Base-by-base conservation (phyloP, 2,797 vertebrate genomes). In the Gastrophryne carolinensis region DNA sequence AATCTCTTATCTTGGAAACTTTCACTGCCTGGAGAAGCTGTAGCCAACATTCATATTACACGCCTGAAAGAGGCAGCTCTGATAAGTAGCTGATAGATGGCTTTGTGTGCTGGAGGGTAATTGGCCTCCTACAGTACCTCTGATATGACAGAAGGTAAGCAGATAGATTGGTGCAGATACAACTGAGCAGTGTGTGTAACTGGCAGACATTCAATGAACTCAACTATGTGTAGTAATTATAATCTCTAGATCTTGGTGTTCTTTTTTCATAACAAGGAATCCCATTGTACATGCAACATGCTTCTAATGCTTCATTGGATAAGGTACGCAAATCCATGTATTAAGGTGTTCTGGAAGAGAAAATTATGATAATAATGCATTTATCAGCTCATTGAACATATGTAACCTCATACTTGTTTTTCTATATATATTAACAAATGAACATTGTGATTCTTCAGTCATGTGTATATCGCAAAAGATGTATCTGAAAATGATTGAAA, bases 1-100 rank as follows among this genome's bases (percentile, higher is more conserved):
- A 37, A 70, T 53, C 10, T 53, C 65, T 77, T 64, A 71, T 77
- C 74, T 77, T 53, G 49, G 27, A 30, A 12, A 11, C 47, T 65
- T 21, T 64, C 37, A 77, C 53, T 76, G 66, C 35, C 50, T 63
- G 49, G 57, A 26, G 37, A 76, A 54, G 47, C 66, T 64, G 69
- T 75, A 75, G 63, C 73, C 64, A 75, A 75, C 73, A 71, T 71
- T 77, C 67, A 56, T 77, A 57, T 77, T 77, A 77, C 67, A 76
- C 58, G 58, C 58, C 56, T 70, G 73, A 70, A 44, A 75, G 64
- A 50, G 44, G 39, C 56, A 37, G 24, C 50, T 53, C 21, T 77
- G 67, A 66, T 57, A 8, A 60, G 63, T 21, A 32, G 72, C 30
- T 74, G 72, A 70, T 71, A 23, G 75, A 76, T 57, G 61, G 58